Percentiles rank a stretch among this genome's conserved stretches.
phyloP scores from a whole-genome alignment of 2,797 vertebrate species.

The Astyanax mexicanus region DNA sequence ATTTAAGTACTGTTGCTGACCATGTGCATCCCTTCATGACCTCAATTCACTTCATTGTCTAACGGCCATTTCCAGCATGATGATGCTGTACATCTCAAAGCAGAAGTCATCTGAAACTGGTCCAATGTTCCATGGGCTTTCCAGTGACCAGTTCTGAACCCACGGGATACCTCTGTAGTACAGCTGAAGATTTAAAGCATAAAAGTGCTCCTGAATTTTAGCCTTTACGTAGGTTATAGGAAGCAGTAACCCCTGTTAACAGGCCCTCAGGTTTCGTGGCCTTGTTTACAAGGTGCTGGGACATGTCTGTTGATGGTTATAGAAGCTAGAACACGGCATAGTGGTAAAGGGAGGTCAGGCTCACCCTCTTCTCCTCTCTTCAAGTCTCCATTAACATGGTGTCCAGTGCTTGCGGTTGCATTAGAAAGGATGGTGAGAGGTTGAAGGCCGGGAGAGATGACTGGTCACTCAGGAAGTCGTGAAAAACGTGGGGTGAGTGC shows the following conservation, averaged over 20 bases:
- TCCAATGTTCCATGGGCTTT: too few relatives aligned
- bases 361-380: background rate
- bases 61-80: too few relatives aligned
- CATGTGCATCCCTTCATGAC: too few relatives aligned
- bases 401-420: constrained; percentile 1
- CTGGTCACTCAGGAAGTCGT: constrained; percentile 13
- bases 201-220: too few relatives aligned
- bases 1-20: too few relatives aligned
- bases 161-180: too few relatives aligned
- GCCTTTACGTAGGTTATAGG: background rate
- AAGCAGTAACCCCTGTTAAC: background rate
- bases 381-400: constrained; percentile 25
- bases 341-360: constrained; percentile 3
- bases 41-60: too few relatives aligned
- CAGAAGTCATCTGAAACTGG: too few relatives aligned
- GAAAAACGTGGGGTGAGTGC: constrained; percentile 9
- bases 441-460: background rate
- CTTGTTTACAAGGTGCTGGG: constrained; percentile 8
- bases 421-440: background rate
- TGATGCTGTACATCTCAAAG: too few relatives aligned
- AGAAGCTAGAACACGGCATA: constrained; percentile 7
- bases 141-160: background rate
- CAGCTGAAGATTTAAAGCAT: too few relatives aligned
- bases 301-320: background rate
- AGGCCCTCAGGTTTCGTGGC: background rate